Evolutionary conservation across 2,113 vertebrate genomes (phyloP), one percentile per base, ranked within the genome.

Genomic region (Catharus bicknelli): DNA sequence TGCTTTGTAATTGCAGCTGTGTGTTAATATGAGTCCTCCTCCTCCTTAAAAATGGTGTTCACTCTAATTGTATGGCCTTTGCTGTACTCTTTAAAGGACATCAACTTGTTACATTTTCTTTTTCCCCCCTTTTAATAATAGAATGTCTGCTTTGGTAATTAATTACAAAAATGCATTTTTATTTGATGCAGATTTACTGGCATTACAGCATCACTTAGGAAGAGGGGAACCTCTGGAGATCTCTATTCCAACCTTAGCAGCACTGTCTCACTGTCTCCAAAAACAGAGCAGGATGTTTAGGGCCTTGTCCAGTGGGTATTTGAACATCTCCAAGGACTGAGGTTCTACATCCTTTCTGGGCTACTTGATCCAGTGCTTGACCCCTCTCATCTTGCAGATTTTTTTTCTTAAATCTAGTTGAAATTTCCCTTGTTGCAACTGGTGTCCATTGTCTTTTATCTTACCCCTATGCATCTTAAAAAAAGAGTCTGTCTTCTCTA

Each of bases 351-450:
- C 18, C 10, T 69, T 21, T 47, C 63, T 54, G 32, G 22, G 19
- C 15, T 66, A 16, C 17, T 15, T 26, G 43, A 79, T 38, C 8
- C 48, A 25, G 17, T 43, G 36, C 32, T 83, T 64, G 26, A 69
- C 4, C 2, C 5, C 11, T 47, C 25, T 42, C 18, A 62, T 29
- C 0, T 1, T 16, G 19, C 5, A 36, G 14, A 27, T 4, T 74
- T 66, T 82, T 87, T 75, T 51, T 48, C 50, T 76, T 61, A 64
- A 48, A 48, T 82, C 12, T 40, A 55, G 12, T 22, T 64, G 57
- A 70, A 79, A 55, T 57, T 87, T 79, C 53, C 10, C 8, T 36
- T 82, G 40, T 68, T 85, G 30, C 48, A 91, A 13, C 10, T 36
- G 16, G 16, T 59, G 43, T 63, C 48, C 20, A 11, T 25, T 93